Base-by-base conservation (phyloP, 2,797 vertebrate genomes). In the Tiaroga cobitis region DNA sequence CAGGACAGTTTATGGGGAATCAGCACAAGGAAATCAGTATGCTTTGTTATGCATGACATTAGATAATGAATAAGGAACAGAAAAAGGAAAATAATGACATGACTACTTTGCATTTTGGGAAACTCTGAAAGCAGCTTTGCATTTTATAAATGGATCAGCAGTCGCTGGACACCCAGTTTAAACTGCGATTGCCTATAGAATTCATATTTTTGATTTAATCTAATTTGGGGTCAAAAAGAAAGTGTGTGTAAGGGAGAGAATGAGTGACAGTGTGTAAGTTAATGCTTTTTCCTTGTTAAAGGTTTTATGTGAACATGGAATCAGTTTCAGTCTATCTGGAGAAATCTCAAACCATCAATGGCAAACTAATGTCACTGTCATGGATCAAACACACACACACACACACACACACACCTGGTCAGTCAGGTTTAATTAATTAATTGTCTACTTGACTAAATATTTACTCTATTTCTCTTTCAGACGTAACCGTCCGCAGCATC, bases 281-380 rank as follows among this genome's bases (percentile, higher is more conserved):
- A 59, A 79, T 51, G n/a, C 69, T 49, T n/a, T 59, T n/a, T 29
- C 21, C 8, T 11, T 59, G 11, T 78, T 74, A 80, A 84, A 84
- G 51, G 43, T 82, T 82, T 82, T 7, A 81, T 69, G 83, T 87
- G 37, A 56, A 51, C 76, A 68, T 63, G 32, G 72, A 79, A 79
- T 78, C 74, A 5, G 43, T 81, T 88, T 85, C 65, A 37, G 21
- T 84, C 54, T 63, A 56, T 84, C 16, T 68, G 21, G 21, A 61
- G 85, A 49, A 82, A 88, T 46, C 13, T 34, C 72, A 88, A 76
- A 51, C 83, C 56, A 63, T 68, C 73, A 68, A 37, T 67, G 46
- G 79, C 29, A 59, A 70, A 85, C 82, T 49, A 63, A 85, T 16
- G 56, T 46, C 65, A 63, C 63, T 54, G 67, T 67, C 13, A 75